A percentile compares a stretch with the other conserved stretches of the same genome.
Conservation (phyloP, 2,888 invertebrate genomes). For the Smittia aterrima region DNA sequence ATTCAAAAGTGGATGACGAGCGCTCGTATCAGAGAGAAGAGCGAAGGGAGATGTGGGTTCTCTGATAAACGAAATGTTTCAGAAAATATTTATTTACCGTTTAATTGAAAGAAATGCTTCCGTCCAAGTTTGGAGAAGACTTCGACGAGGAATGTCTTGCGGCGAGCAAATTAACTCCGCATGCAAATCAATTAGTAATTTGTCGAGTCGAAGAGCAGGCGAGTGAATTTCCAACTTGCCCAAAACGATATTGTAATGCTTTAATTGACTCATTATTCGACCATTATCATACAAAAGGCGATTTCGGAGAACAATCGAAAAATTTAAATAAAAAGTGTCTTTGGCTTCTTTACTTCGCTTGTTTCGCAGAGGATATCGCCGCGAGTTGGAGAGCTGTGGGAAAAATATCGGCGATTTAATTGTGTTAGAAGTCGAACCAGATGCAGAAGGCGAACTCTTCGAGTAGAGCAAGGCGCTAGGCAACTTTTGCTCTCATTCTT, state of each 20-base stretch:
- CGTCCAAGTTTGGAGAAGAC: neutral
- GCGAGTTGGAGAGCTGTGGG: conserved; percentile 8
- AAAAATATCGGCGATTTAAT: conserved; percentile 40
- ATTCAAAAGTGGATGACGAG: no score
- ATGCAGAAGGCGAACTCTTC: conserved; percentile 31
- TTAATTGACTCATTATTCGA: conserved; percentile 37
- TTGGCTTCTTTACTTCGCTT: conserved; percentile 25
- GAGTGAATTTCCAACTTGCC: neutral
- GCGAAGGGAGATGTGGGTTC: no score
- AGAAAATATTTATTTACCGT: neutral
- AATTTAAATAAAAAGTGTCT: conserved; percentile 39
- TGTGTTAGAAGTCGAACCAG: conserved; percentile 38
- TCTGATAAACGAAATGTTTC: no score
- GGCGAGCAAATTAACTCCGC: neutral
- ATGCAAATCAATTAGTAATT: conserved; percentile 41
- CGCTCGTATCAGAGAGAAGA: no score
- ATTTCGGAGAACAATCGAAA: conserved; percentile 38
- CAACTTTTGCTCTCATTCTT: conserved; percentile 35
- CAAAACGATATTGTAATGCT: conserved; percentile 14
- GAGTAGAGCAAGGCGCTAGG: conserved; percentile 37
- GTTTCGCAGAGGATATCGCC: conserved; percentile 2
- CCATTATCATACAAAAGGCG: conserved; percentile 36
- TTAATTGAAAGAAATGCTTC: neutral
- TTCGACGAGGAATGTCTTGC: neutral
- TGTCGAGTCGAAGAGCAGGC: conserved; percentile 10